Percentiles rank a stretch among this genome's conserved stretches.
Evolutionary conservation across 2,113 vertebrate genomes (phyloP).

Genomic region (Apeltes quadracus): DNA sequence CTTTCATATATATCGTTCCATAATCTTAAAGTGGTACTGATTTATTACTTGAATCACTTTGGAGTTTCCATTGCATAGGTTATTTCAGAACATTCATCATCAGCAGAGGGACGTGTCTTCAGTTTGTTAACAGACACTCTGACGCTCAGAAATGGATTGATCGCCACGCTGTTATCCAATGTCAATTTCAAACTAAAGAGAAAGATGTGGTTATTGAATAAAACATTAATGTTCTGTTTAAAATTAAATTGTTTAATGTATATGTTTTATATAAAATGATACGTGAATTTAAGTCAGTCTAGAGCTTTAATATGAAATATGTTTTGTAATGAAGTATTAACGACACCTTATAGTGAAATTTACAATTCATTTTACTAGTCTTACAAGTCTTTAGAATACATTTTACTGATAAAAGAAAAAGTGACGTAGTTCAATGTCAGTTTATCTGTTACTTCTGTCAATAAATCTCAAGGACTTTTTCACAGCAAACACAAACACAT

Average conservation of each 20-base stretch:
- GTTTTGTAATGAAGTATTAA: not conserved
- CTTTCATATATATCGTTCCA: not conserved
- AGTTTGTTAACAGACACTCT: not conserved
- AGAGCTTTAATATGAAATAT: not conserved
- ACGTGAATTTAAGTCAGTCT: not conserved
- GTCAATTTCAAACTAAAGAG: not conserved
- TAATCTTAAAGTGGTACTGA: not conserved
- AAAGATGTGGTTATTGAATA: not conserved
- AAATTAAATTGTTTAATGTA: not conserved
- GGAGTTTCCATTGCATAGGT: constrained; percentile 1
- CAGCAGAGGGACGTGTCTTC: not conserved
- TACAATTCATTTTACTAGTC: not conserved
- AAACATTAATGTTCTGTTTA: not conserved
- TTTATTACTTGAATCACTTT: constrained; percentile 27
- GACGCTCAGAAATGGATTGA: not conserved
- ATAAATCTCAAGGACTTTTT: not conserved
- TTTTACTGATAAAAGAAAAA: not conserved
- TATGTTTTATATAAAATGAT: not conserved
- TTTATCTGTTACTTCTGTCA: constrained; percentile 1
- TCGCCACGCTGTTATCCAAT: no score
- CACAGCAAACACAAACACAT: not conserved
- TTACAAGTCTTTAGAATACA: not conserved
- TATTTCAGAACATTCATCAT: not conserved
- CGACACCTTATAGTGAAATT: not conserved
- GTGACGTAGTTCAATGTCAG: constrained; percentile 1